Conservation (phyloP, 2,797 vertebrate genomes). For the Scarus forsteni region DNA sequence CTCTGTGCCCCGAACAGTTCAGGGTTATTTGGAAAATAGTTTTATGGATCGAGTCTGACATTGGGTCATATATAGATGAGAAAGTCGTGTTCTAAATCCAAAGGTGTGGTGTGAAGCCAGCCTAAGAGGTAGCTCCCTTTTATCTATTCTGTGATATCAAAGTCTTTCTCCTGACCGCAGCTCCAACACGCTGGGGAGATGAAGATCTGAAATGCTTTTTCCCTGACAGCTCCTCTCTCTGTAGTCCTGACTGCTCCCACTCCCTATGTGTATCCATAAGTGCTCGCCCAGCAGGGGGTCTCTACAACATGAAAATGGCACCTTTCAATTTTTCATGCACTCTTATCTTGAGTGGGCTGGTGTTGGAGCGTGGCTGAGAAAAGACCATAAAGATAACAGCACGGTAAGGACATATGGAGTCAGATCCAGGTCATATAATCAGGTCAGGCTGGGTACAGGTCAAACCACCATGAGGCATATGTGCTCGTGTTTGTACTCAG, state of each 20-base stretch:
- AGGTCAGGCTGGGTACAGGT: too few relatives aligned
- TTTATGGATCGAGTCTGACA: too few relatives aligned
- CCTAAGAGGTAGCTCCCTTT: background rate
- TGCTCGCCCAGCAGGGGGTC: constrained; percentile 20
- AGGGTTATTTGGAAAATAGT: too few relatives aligned
- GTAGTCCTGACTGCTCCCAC: constrained; percentile 5
- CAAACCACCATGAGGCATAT: too few relatives aligned
- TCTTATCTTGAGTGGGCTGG: constrained; percentile 15
- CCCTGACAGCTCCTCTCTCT: constrained; percentile 16
- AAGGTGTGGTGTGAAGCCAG: too few relatives aligned
- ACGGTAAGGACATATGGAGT: background rate
- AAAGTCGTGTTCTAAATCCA: too few relatives aligned
- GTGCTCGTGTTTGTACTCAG: too few relatives aligned
- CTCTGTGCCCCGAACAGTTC: too few relatives aligned
- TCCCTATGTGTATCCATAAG: constrained; percentile 20
- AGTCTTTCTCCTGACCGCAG: background rate
- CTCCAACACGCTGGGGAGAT: constrained; percentile 3
- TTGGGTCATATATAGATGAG: too few relatives aligned
- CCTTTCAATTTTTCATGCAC: constrained; percentile 44
- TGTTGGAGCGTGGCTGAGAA: constrained; percentile 11
- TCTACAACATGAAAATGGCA: constrained; percentile 37
- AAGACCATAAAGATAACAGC: constrained; percentile 17
- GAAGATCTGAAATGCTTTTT: constrained; percentile 14
- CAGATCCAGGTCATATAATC: too few relatives aligned
- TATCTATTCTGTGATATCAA: constrained; percentile 8